Evolutionary conservation across 2,888 invertebrate genomes (phyloP), one percentile per base, ranked within the genome.

Genomic region (Erebia epiphron): DNA sequence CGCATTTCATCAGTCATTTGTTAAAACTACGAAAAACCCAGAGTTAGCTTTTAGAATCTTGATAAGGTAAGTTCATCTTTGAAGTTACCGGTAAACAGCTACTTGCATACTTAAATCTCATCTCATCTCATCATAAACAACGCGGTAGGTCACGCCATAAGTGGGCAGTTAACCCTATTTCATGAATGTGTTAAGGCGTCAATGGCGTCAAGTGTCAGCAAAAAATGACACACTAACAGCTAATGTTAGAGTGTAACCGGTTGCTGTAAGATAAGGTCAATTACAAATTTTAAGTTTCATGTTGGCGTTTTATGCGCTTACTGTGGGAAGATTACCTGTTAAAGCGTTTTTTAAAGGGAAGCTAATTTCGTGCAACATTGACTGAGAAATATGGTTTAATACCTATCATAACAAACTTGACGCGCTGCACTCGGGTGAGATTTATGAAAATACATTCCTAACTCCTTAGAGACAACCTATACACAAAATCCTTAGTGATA

Each of bases 151-250:
- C 54, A 65, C 26, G 61, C 61, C 52, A 60, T 65, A 68, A 63
- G 60, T 66, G 58, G 52, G 52, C 64, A 71, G 66, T 69, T 71
- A 67, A 69, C 67, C 71, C 67, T 41, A 67, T 69, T 73, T 67
- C 64, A 60, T 60, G 62, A 63, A 68, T 60, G 64, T 58, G 67
- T 60, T 35, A 58, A 60, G 14, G 65, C 69, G n/a, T n/a, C n/a
- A n/a, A n/a, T n/a, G 61, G 63, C 58, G 71, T n/a, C n/a, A n/a
- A 71, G 66, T 67, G 68, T 72, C 60, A 67, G 72, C 73, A 75
- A 75, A 76, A 75, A 77, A 75, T 74, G 72, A 74, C 70, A 74
- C 68, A 74, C 67, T 69, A 69, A 71, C n/a, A n/a, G n/a, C 66
- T 69, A 67, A 70, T 68, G 68, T 69, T 71, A 73, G 49, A 56